Percentiles rank a stretch among this genome's conserved stretches.
phyloP scores from a whole-genome alignment of 2,113 vertebrate species.

The Melanocharis versteri region DNA sequence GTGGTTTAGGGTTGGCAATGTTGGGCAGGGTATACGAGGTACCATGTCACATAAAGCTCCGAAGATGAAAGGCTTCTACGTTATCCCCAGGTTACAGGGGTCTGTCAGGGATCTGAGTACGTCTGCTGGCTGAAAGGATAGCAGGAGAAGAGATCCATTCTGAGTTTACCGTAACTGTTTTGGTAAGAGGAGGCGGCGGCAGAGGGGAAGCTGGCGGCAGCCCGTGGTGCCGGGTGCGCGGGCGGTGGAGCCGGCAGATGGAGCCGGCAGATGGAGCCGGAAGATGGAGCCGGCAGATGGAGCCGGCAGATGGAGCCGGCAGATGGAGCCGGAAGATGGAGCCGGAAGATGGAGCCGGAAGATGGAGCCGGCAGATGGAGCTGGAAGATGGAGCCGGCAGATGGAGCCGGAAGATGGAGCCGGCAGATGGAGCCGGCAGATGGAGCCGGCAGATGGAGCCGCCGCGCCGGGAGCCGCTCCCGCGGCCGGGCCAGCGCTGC shows the following conservation, averaged over 20 bases:
- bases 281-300: background rate
- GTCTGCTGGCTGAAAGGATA: background rate
- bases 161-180: background rate
- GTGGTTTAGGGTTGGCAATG: background rate
- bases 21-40: background rate
- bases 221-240: background rate
- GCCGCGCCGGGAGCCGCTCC: background rate
- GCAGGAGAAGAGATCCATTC: background rate
- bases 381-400: constrained; percentile 22
- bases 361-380: background rate
- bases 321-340: background rate
- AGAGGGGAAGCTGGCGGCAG: background rate
- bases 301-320: background rate
- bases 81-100: background rate
- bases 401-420: background rate
- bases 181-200: background rate
- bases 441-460: constrained; percentile 27
- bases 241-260: background rate
- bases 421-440: constrained; percentile 19
- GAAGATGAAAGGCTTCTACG: background rate
- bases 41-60: background rate
- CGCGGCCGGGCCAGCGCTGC: background rate
- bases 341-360: constrained; percentile 6
- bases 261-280: constrained; percentile 5
- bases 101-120: background rate